These are phyloP conservation scores for Oryzias sinensis DNA, from an alignment of 2,797 vertebrate genomes.

Conservation along the genomic window DNA sequence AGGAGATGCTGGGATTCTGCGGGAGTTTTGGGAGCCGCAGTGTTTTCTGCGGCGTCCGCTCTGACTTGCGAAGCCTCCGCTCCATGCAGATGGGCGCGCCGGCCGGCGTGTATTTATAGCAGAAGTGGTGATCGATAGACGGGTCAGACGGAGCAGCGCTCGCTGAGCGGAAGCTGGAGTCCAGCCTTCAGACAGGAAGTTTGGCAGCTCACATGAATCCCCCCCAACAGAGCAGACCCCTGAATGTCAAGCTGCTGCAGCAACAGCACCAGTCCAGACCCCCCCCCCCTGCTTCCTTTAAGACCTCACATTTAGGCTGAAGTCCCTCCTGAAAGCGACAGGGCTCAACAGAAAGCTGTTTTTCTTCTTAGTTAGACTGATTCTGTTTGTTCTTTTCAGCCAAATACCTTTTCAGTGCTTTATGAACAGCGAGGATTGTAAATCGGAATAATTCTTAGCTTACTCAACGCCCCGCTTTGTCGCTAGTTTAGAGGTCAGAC, in stretches of 20 bases:
- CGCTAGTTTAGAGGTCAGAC: conserved; percentile 45
- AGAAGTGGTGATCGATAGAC: conserved; percentile 36
- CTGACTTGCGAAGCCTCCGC: conserved; percentile 11
- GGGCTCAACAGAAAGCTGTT: conserved; percentile 48
- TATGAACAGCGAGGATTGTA: conserved; percentile 83
- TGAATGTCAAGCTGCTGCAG: conserved; percentile 36
- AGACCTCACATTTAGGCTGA: conserved; percentile 36
- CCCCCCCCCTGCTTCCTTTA: background rate
- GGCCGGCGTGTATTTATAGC: conserved; percentile 14
- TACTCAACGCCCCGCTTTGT: conserved; percentile 32
- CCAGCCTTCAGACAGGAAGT: conserved; percentile 44
- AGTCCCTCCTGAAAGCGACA: conserved; percentile 30
- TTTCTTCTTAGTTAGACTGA: conserved; percentile 32
- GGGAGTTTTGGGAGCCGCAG: conserved; percentile 19
- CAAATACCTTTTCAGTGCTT: conserved; percentile 83
- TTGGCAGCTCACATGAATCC: conserved; percentile 29
- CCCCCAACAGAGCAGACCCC: conserved; percentile 22
- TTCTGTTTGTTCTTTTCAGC: conserved; percentile 69
- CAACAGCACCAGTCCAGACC: conserved; percentile 23
- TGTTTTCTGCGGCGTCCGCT: conserved; percentile 4
- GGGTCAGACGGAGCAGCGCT: conserved; percentile 43
- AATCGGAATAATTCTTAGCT: conserved; percentile 60
- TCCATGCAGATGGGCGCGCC: conserved; percentile 36
- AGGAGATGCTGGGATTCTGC: conserved; percentile 34
- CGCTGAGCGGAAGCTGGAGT: conserved; percentile 29